Percentiles rank a stretch among this genome's conserved stretches.
These are phyloP conservation scores for Branchinecta lindahli DNA, from an alignment of 1,140 invertebrate genomes.

Conservation along the genomic window DNA sequence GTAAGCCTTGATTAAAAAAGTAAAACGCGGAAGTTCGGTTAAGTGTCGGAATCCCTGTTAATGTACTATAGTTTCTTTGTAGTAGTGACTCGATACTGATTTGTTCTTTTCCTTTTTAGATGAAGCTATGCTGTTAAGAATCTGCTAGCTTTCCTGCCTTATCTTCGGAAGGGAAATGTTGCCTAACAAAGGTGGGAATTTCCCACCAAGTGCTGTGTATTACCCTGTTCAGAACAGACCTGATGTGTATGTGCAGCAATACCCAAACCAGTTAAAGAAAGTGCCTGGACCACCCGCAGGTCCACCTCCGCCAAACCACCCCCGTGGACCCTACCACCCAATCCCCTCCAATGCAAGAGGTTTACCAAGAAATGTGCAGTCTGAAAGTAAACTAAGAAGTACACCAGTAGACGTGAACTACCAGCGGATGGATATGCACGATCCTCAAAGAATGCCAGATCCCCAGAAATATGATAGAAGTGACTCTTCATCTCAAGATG, in stretches of 20 bases:
- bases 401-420: slow-evolving; percentile 2
- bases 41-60: no score
- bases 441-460: neutral
- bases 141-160: no score
- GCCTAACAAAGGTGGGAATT: no score
- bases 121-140: no score
- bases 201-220: no score
- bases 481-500: neutral
- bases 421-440: neutral
- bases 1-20: no score
- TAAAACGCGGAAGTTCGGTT: no score
- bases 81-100: no score
- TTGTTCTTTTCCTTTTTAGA: no score
- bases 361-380: neutral
- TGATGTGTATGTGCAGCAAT: neutral
- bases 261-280: neutral
- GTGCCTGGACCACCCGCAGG: neutral
- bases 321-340: neutral
- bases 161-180: no score
- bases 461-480: slow-evolving; percentile 3
- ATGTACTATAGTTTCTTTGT: no score
- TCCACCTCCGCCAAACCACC: neutral
- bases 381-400: neutral
- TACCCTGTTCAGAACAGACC: neutral
- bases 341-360: neutral